Evolutionary conservation across 2,888 invertebrate genomes (phyloP).

Genomic region (Hypomecis atomaria): DNA sequence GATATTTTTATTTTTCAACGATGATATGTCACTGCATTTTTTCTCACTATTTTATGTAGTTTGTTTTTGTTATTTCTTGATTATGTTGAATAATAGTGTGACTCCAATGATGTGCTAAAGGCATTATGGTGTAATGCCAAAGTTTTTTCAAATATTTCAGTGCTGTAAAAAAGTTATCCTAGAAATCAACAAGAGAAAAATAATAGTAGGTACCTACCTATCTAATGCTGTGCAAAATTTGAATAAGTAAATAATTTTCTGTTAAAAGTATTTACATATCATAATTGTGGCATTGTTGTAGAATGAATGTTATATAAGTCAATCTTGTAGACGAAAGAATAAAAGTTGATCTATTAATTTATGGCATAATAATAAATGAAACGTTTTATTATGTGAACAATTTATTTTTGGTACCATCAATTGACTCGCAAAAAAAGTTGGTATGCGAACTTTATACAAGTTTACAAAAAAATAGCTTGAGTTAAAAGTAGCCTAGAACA

Average conservation of each 20-base stretch:
- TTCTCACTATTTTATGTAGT: no score
- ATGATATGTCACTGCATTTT: no score
- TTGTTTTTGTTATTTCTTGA: no score
- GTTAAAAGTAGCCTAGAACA: no score
- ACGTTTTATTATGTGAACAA: not conserved
- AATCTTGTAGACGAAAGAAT: not conserved
- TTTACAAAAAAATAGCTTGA: no score
- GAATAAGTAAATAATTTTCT: no score
- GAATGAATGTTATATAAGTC: not conserved
- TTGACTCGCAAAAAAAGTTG: no score
- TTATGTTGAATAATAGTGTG: not conserved
- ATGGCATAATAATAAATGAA: conserved; percentile 2
- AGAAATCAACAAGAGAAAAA: not conserved
- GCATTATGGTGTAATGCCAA: conserved; percentile 9
- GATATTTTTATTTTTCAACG: not conserved
- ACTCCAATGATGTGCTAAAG: not conserved
- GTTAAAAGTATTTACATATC: no score
- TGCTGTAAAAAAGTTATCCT: not conserved
- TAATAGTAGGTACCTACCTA: no score
- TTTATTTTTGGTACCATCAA: not conserved
- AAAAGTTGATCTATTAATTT: conserved; percentile 2
- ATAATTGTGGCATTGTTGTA: not conserved
- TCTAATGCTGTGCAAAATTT: no score
- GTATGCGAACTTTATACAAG: no score
- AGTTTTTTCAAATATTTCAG: conserved; percentile 13